Base-by-base conservation (phyloP, 2,888 invertebrate species). In the Callimorpha dominula region DNA sequence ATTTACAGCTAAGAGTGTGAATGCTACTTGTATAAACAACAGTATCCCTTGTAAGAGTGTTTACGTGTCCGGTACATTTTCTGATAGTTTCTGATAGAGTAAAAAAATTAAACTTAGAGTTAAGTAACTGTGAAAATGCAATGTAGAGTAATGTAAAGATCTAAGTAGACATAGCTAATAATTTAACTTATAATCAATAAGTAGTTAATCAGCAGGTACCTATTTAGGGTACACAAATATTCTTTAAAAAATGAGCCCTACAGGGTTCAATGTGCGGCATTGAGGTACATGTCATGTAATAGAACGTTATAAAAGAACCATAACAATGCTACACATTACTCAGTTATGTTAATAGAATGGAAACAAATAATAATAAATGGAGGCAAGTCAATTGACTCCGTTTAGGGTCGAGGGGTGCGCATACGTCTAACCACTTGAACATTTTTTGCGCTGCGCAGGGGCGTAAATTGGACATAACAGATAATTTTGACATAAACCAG, bases 401-500 rank as follows among this genome's bases (percentile, higher is more conserved):
- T 85, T 87, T 79, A 82, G 77, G 73, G 85, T 86, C 74, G 86
- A 86, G 85, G 88, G 89, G 89, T 89, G 88, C 83, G 81, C 83
- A 81, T 84, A 57, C 68, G 82, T 83, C 82, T 66, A 78, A 77
- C 90, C 92, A 93, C 94, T 95, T 93, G 88, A 92, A 86, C 77
- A 31, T 90, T 93, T 94, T 94, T 94, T 94, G 93, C 91, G 87
- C 81, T 83, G 75, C 80, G 87, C 81, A 83, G 12, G 76, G 90
- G 88, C 93, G 90, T 93, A 93, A 95, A 94, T 94, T 95, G 92
- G 87, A 82, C 85, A 77, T 87, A 89, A 92, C 91, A 90, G 95
- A 94, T 95, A 94, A 95, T 93, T 94, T 93, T 94, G 94, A 95
- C 95, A 90, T 94, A 89, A 94, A 94, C 91, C 95, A 95, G 94